Evolutionary conservation across 2,797 vertebrate species (phyloP).

Genomic region (Glossophaga mutica): DNA sequence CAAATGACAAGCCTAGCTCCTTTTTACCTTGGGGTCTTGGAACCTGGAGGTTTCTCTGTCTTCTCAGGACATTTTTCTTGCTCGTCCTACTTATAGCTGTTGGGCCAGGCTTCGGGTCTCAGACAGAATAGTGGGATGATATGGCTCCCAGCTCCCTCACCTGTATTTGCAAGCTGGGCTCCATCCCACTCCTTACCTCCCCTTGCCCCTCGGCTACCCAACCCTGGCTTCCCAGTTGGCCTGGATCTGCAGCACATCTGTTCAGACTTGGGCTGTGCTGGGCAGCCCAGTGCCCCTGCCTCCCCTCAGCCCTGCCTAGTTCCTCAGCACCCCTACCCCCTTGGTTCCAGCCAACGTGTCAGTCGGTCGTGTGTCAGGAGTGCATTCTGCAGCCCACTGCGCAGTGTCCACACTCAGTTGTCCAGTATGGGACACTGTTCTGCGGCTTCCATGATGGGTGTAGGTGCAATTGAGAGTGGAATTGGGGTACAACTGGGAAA

Average conservation of each 20-base stretch:
- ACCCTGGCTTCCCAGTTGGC: neutral
- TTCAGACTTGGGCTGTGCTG: neutral
- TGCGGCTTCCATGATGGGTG: neutral
- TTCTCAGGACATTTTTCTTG: neutral
- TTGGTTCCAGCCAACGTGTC: rapidly evolving
- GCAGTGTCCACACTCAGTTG: neutral
- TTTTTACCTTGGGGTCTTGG: neutral
- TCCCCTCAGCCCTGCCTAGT: neutral
- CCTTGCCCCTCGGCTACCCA: neutral
- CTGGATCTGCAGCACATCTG: neutral
- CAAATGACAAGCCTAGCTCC: neutral
- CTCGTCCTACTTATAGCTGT: neutral
- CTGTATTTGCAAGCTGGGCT: neutral
- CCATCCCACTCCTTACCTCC: neutral
- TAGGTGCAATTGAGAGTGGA: neutral
- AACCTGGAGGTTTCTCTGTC: neutral
- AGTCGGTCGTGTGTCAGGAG: neutral
- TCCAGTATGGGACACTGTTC: neutral
- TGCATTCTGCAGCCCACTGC: too few species aligned
- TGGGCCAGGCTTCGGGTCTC: neutral
- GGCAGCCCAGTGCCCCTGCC: neutral
- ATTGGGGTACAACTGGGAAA: neutral
- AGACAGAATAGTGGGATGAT: neutral
- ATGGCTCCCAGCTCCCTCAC: neutral
- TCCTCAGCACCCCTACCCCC: neutral